A percentile compares a stretch with the other conserved stretches of the same genome.
Conservation (phyloP, 2,797 vertebrate species). For the Phrynocephalus vlangalii region DNA sequence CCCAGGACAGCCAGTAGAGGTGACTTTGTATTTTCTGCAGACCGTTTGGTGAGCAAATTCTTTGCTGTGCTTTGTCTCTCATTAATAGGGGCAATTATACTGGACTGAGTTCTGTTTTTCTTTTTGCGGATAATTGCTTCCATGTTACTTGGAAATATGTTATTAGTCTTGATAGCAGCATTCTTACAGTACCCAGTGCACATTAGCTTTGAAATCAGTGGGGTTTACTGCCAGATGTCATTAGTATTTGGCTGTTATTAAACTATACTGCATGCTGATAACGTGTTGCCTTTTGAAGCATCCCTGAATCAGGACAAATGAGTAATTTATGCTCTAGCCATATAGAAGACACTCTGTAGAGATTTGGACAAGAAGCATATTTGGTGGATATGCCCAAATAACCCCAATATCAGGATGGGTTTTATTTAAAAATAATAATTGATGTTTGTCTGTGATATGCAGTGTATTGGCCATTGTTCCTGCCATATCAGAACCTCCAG, state of each 20-base stretch:
- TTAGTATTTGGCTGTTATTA: not conserved
- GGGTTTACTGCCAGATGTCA: not conserved
- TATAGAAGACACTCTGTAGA: not conserved
- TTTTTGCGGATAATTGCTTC: not conserved
- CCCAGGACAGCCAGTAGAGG: constrained; percentile 93
- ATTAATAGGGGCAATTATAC: constrained; percentile 17
- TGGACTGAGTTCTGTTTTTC: constrained; percentile 6
- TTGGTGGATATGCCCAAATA: not conserved
- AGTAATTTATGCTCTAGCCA: not conserved
- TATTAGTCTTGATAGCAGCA: not conserved
- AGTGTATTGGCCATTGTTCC: not conserved
- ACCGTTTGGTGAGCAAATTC: constrained; percentile 89
- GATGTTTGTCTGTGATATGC: too few relatives aligned
- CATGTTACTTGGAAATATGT: constrained; percentile 17
- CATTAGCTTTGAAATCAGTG: not conserved
- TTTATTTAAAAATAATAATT: too few relatives aligned
- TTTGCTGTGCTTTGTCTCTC: constrained; percentile 54
- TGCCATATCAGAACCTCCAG: not conserved
- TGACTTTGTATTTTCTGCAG: constrained; percentile 96
- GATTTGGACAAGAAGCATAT: not conserved
- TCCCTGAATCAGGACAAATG: not conserved
- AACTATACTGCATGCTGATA: not conserved
- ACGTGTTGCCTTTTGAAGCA: not conserved
- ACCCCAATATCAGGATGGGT: too few relatives aligned
- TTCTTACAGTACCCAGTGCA: not conserved